These are phyloP conservation scores for Apostichopus leukothele DNA, from an alignment of 53 echinoderm and acorn worm genomes.

Conservation along the genomic window DNA sequence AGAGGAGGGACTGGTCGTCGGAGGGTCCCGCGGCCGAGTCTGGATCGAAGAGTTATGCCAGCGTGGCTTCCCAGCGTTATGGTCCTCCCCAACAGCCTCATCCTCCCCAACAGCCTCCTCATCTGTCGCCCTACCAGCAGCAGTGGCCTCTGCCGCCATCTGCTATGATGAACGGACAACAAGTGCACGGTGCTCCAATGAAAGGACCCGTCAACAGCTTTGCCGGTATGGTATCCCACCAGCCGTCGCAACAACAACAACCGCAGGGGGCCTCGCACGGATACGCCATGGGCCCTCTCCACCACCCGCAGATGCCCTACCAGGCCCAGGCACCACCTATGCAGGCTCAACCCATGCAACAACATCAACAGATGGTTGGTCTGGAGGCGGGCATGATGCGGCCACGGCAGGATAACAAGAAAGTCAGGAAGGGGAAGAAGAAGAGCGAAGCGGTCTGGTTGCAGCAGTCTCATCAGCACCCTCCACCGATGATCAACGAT, in stretches of 20 bases:
- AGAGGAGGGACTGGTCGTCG: slow-evolving; percentile 9
- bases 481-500: slow-evolving; percentile 75
- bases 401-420: slow-evolving; percentile 42
- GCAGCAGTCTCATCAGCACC: slow-evolving; percentile 7
- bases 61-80: slow-evolving; percentile 31
- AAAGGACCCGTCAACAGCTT: background rate
- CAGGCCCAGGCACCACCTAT: background rate
- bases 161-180: background rate
- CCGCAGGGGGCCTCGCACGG: slow-evolving; percentile 32
- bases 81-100: slow-evolving; percentile 2
- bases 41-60: slow-evolving; percentile 20
- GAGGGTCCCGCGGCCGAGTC: background rate
- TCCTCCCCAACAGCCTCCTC: slow-evolving; percentile 41
- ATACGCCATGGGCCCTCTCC: background rate
- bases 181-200: background rate
- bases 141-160: slow-evolving; percentile 38
- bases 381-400: background rate
- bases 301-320: background rate
- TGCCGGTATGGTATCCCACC: slow-evolving; percentile 35
- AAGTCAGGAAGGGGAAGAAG: slow-evolving; percentile 48
- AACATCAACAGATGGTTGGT: background rate
- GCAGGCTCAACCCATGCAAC: background rate
- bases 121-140: slow-evolving; percentile 23
- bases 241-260: slow-evolving; percentile 48
- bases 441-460: slow-evolving; percentile 5